phyloP scores from a whole-genome alignment of 2,888 invertebrate genomes.

The Andrena praecox region DNA sequence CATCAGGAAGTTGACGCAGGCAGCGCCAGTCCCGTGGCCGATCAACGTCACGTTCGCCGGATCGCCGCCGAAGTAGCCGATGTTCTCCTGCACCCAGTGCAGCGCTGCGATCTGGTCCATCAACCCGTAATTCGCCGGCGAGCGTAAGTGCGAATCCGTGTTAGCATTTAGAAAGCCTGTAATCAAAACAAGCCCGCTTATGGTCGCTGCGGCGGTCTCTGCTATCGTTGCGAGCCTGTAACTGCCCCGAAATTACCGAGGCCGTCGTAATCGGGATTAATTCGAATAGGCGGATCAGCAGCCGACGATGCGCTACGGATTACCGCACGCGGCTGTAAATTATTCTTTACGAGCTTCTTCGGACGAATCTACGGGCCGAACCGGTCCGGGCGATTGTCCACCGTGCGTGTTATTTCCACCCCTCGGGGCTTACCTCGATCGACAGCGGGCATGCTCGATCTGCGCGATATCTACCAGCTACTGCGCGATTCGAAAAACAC shows the following conservation, averaged over 20 bases:
- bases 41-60: constrained; percentile 96
- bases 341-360: constrained; percentile 38
- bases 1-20: constrained; percentile 97
- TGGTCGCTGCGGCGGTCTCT: constrained; percentile 58
- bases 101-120: constrained; percentile 98
- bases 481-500: too few relatives aligned
- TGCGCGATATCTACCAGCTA: too few relatives aligned
- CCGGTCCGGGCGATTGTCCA: not conserved
- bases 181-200: constrained; percentile 78
- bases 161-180: constrained; percentile 96
- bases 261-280: constrained; percentile 45
- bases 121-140: constrained; percentile 98
- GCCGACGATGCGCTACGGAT: constrained; percentile 10
- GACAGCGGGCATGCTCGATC: too few relatives aligned
- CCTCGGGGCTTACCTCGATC: not conserved
- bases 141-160: constrained; percentile 93
- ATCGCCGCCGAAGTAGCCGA: constrained; percentile 97
- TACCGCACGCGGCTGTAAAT: constrained; percentile 30
- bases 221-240: constrained; percentile 16
- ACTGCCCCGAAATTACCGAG: constrained; percentile 51
- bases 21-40: constrained; percentile 98
- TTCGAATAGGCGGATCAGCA: constrained; percentile 41
- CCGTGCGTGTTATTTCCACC: not conserved
- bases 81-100: constrained; percentile 98
- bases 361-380: not conserved